Percentiles rank a stretch among this genome's conserved stretches.
Evolutionary conservation across 2,888 invertebrate genomes (phyloP).

Genomic region (Ceriagrion tenellum): DNA sequence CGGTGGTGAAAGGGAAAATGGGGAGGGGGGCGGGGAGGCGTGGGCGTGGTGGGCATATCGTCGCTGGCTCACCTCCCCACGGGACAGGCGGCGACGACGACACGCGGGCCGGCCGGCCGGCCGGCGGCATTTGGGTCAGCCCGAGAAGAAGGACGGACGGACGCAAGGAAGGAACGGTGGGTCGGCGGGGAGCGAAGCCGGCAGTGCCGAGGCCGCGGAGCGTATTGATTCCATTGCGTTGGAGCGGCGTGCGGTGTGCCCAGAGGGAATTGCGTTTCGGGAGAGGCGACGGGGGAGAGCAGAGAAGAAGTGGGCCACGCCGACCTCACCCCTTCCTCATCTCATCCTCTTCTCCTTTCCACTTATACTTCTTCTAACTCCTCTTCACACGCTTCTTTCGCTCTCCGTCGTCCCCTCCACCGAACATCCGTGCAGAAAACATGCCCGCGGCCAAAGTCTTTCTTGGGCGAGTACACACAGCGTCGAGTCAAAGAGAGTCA

Average conservation of each 20-base stretch:
- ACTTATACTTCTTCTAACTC: neutral
- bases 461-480: neutral
- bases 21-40: neutral
- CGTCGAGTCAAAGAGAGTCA: neutral
- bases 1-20: neutral
- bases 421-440: neutral
- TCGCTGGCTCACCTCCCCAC: neutral
- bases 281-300: neutral
- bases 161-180: neutral
- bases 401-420: too few relatives aligned
- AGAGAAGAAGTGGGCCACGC: constrained; percentile 39
- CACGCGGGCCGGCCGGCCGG: neutral
- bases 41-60: neutral
- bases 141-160: neutral
- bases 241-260: constrained; percentile 14
- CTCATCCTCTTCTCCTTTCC: neutral
- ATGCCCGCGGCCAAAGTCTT: neutral
- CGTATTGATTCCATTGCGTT: constrained; percentile 66
- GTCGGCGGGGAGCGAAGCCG: constrained; percentile 8
- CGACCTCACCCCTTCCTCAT: neutral
- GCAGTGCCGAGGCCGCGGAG: constrained; percentile 23
- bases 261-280: constrained; percentile 51
- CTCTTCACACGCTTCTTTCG: too few relatives aligned
- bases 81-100: neutral
- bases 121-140: constrained; percentile 45